Evolutionary conservation across 2,888 invertebrate genomes (phyloP).

Genomic region (Ethmia dodecea): DNA sequence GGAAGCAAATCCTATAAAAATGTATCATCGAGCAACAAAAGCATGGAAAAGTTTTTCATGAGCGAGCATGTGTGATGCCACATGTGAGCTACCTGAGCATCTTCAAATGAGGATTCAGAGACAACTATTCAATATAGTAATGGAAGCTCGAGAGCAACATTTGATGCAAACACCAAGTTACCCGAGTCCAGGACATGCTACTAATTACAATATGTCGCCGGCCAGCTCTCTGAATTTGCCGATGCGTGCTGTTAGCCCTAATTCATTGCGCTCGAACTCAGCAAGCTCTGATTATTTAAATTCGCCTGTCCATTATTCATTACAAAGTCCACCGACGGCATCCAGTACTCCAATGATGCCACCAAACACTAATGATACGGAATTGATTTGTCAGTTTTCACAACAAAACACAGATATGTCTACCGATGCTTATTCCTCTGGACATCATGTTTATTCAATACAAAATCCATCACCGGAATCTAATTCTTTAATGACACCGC

Average conservation of each 20-base stretch:
- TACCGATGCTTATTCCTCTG: conserved; percentile 7
- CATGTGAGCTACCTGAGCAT: not conserved
- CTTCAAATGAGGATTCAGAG: conserved; percentile 1
- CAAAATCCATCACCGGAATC: conserved; percentile 14
- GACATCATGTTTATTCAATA: conserved; percentile 4
- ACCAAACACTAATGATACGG: conserved; percentile 13
- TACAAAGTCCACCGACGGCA: conserved; percentile 14
- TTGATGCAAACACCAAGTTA: not conserved
- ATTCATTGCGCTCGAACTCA: too few relatives aligned
- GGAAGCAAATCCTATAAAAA: conserved; percentile 1
- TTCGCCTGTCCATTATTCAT: conserved; percentile 14
- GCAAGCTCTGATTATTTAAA: conserved; percentile 12
- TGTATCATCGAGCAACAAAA: conserved; percentile 1
- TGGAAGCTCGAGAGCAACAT: conserved; percentile 5
- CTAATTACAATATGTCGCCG: conserved; percentile 5
- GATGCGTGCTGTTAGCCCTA: conserved; percentile 1
- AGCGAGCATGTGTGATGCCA: conserved; percentile 2
- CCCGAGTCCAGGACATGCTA: not conserved
- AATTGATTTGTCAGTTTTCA: conserved; percentile 13
- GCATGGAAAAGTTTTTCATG: conserved; percentile 6
- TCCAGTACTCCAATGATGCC: conserved; percentile 15
- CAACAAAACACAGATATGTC: conserved; percentile 9
- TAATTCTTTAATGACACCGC: conserved; percentile 16
- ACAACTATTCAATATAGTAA: conserved; percentile 4
- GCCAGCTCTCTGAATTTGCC: not conserved